Evolutionary conservation across 2,113 vertebrate genomes (phyloP).

Genomic region (Pygoscelis antarcticus): DNA sequence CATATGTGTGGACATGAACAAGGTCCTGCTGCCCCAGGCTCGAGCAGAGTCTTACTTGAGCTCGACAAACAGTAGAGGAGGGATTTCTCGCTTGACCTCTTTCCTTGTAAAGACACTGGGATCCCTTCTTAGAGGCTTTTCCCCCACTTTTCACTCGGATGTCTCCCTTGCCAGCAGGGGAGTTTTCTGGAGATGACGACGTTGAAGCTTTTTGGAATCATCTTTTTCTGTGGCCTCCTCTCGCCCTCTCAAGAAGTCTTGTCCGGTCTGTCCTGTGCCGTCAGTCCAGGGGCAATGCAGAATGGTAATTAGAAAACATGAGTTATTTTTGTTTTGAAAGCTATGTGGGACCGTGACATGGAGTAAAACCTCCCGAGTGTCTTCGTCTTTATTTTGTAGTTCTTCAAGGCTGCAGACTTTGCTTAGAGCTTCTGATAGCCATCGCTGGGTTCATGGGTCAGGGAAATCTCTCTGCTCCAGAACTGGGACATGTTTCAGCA

Average conservation of each 20-base stretch:
- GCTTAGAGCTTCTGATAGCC: neutral
- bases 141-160: neutral
- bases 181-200: neutral
- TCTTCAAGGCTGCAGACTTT: neutral
- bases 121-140: neutral
- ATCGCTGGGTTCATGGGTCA: accelerated
- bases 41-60: neutral
- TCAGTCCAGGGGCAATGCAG: neutral
- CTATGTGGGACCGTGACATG: accelerated
- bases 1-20: accelerated
- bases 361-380: neutral
- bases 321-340: accelerated
- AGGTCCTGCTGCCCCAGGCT: neutral
- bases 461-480: neutral
- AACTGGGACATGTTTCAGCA: neutral
- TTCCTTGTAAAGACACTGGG: accelerated
- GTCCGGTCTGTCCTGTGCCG: neutral
- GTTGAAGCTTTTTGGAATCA: neutral
- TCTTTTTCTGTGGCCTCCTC: conserved; percentile 33
- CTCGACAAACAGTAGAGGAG: accelerated
- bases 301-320: neutral
- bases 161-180: neutral
- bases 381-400: neutral
- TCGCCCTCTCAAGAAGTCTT: neutral
- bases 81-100: accelerated